Percentiles rank a stretch among this genome's conserved stretches.
Conservation (phyloP, 2,113 vertebrate species). For the Tragulus kanchil region DNA sequence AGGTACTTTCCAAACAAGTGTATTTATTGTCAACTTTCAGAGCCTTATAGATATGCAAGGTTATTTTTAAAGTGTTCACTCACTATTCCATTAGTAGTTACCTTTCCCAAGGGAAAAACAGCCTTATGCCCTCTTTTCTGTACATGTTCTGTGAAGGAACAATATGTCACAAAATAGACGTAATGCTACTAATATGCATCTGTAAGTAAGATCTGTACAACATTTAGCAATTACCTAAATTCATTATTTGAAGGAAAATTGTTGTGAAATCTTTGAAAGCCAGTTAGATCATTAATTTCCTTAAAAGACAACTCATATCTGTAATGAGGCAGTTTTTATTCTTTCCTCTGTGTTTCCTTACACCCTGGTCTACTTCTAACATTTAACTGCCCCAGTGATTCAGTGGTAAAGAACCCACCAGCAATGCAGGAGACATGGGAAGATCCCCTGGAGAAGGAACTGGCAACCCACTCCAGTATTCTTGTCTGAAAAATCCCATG, state of each 20-base stretch:
- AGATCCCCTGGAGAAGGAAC: not conserved
- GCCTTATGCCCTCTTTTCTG: not conserved
- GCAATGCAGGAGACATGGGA: not conserved
- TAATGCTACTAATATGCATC: not conserved
- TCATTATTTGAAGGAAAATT: not conserved
- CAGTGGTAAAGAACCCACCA: not conserved
- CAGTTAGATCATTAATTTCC: not conserved
- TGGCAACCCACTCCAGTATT: not conserved
- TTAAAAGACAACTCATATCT: not conserved
- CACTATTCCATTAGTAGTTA: not conserved
- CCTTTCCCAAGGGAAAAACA: conserved; percentile 26
- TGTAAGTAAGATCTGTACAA: not conserved
- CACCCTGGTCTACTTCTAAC: not conserved
- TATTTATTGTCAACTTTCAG: conserved; percentile 22
- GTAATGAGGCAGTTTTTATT: not conserved
- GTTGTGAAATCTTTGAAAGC: not conserved
- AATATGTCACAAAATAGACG: not conserved
- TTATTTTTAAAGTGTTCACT: conserved; percentile 50
- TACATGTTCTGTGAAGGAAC: not conserved
- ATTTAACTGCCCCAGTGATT: not conserved
- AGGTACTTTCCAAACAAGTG: conserved; percentile 40
- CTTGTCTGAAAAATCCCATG: not conserved
- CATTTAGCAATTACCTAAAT: not conserved
- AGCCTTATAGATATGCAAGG: not conserved
- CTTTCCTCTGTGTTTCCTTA: not conserved